Conservation (phyloP, 2,797 vertebrate genomes). For the Cyclopterus lumpus region DNA sequence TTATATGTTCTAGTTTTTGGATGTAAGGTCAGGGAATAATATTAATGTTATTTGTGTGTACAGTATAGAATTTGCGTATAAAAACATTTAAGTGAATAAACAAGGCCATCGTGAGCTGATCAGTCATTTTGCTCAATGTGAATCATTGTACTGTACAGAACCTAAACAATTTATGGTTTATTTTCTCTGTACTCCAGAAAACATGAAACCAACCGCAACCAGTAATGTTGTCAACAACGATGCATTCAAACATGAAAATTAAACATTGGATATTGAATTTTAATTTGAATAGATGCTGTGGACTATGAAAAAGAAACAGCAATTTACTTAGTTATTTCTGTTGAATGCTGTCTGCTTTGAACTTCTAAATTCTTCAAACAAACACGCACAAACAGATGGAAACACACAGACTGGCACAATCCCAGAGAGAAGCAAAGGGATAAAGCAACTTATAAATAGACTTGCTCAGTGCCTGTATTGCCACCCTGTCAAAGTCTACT, state of each 20-base stretch:
- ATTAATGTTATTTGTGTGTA: neutral
- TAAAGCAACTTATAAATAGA: slow-evolving; percentile 73
- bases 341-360: slow-evolving; percentile 57
- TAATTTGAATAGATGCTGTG: slow-evolving; percentile 22
- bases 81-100: neutral
- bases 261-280: slow-evolving; percentile 23
- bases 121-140: neutral
- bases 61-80: neutral
- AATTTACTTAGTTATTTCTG: slow-evolving; percentile 54
- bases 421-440: slow-evolving; percentile 56
- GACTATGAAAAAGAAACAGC: slow-evolving; percentile 25
- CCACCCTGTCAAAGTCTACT: slow-evolving; percentile 68
- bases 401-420: slow-evolving; percentile 45
- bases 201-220: neutral
- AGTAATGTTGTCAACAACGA: slow-evolving; percentile 21
- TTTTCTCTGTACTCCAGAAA: neutral
- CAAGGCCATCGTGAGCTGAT: neutral
- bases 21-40: neutral
- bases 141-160: neutral
- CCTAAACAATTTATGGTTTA: neutral
- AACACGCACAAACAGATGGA: slow-evolving; percentile 17
- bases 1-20: neutral
- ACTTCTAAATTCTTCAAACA: slow-evolving; percentile 52
- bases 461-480: slow-evolving; percentile 62
- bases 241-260: slow-evolving; percentile 7